A percentile compares a stretch with the other conserved stretches of the same genome.
Conservation (phyloP, 2,113 vertebrate genomes). For the Neofelis nebulosa region DNA sequence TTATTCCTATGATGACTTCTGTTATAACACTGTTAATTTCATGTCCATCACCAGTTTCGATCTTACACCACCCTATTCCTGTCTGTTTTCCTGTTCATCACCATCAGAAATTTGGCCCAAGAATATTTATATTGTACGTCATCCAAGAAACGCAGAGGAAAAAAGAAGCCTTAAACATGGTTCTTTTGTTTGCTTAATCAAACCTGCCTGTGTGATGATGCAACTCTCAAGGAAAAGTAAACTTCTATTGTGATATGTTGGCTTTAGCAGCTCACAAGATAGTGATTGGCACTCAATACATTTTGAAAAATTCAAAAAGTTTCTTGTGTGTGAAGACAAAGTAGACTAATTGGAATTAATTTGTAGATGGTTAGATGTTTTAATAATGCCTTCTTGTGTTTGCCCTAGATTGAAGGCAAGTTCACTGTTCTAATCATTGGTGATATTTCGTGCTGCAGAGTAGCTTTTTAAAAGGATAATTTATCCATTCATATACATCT, state of each 20-base stretch:
- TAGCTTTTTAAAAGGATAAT: constrained; percentile 74
- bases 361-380: constrained; percentile 59
- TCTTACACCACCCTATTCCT: constrained; percentile 85
- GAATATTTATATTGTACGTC: constrained; percentile 84
- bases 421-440: constrained; percentile 63
- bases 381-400: constrained; percentile 65
- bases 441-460: constrained; percentile 59
- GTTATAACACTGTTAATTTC: constrained; percentile 68
- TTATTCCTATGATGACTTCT: constrained; percentile 61
- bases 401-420: constrained; percentile 42
- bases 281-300: constrained; percentile 59
- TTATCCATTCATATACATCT: constrained; percentile 76
- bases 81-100: constrained; percentile 81
- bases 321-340: constrained; percentile 11
- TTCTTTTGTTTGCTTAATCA: constrained; percentile 84
- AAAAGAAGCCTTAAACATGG: constrained; percentile 82
- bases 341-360: constrained; percentile 68
- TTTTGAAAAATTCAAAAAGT: constrained; percentile 55
- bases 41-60: constrained; percentile 75
- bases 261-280: constrained; percentile 62
- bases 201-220: constrained; percentile 76
- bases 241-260: constrained; percentile 79
- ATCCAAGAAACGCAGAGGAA: constrained; percentile 85
- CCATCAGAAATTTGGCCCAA: constrained; percentile 84
- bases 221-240: constrained; percentile 85